Percentiles rank a stretch among this genome's conserved stretches.
phyloP scores from a whole-genome alignment of 2,797 vertebrate genomes.

The Chromobotia macracanthus region DNA sequence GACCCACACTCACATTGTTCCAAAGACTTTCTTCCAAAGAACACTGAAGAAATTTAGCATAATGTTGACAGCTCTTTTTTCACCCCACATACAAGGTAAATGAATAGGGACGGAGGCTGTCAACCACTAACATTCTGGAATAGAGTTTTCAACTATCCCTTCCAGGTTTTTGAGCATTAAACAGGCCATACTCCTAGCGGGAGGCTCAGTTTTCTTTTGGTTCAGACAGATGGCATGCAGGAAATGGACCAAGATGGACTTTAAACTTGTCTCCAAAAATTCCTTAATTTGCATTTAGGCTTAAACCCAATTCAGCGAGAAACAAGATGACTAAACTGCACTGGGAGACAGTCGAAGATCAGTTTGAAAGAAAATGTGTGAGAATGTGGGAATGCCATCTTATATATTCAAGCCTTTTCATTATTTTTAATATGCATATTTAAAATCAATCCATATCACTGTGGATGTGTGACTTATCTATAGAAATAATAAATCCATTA shows the following conservation, averaged over 20 bases:
- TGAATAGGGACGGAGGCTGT: too few relatives aligned
- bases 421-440: background rate
- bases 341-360: background rate
- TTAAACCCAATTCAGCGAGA: constrained; percentile 3
- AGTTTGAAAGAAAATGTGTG: too few relatives aligned
- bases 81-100: too few relatives aligned
- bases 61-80: too few relatives aligned
- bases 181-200: background rate
- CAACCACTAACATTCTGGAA: background rate
- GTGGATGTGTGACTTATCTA: too few relatives aligned
- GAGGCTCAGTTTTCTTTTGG: constrained; percentile 34
- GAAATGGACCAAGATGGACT: background rate
- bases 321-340: background rate
- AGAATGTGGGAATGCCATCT: background rate
- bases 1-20: too few relatives aligned
- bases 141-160: background rate
- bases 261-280: constrained; percentile 2
- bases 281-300: constrained; percentile 4
- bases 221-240: constrained; percentile 25
- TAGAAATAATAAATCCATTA: too few relatives aligned
- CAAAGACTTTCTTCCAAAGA: too few relatives aligned
- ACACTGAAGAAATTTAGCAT: too few relatives aligned
- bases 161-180: background rate
- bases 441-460: background rate
- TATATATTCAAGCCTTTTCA: background rate